phyloP scores from a whole-genome alignment of 2,797 vertebrate genomes.

The Pampus argenteus region DNA sequence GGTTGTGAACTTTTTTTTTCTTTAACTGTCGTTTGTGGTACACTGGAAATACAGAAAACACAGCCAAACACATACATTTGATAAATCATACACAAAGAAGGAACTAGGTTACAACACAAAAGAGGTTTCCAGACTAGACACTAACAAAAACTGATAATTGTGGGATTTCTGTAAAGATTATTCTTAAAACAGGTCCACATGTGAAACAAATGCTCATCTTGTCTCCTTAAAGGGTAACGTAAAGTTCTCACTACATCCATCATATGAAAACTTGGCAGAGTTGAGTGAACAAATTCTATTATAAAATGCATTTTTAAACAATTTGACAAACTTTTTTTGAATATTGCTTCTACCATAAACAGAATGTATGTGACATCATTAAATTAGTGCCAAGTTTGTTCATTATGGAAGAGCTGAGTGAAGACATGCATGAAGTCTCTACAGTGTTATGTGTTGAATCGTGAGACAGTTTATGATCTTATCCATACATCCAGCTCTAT shows the following conservation, averaged over 20 bases:
- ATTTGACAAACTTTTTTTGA: background rate
- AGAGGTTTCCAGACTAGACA: background rate
- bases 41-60: too few species aligned
- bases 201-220: background rate
- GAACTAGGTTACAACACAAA: background rate
- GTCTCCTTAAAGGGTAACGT: background rate
- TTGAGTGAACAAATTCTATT: too few species aligned
- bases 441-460: conserved; percentile 20
- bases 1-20: conserved; percentile 32
- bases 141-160: background rate
- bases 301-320: too few species aligned
- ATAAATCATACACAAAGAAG: background rate
- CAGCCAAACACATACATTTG: background rate
- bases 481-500: background rate
- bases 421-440: background rate
- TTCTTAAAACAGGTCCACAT: background rate
- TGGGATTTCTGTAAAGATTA: background rate
- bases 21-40: background rate
- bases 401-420: background rate
- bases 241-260: too few species aligned
- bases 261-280: too few species aligned
- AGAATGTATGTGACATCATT: background rate
- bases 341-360: background rate
- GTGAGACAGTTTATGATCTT: conserved; percentile 18
- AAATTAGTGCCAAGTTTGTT: background rate